Evolutionary conservation across 2,888 invertebrate genomes (phyloP).

Genomic region (Trissolcus japonicus): DNA sequence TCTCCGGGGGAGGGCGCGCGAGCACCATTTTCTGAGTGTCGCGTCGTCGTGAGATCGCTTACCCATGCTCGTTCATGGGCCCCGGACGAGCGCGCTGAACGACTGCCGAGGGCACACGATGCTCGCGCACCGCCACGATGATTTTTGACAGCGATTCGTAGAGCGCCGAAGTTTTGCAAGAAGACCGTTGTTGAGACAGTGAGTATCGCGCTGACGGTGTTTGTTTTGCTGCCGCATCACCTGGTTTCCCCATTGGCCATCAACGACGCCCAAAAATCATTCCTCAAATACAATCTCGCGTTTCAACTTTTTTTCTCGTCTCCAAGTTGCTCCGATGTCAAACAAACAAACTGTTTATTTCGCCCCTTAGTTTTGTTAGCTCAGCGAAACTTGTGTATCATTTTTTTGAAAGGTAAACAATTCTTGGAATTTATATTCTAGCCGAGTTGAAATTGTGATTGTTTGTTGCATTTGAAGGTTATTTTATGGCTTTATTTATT

Average conservation of each 20-base stretch:
- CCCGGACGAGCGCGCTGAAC: constrained; percentile 5
- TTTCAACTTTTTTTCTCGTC: neutral
- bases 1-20: constrained; percentile 4
- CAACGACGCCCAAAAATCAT: neutral
- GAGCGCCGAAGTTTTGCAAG: neutral
- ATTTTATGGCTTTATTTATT: too few species aligned
- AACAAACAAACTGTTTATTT: constrained; percentile 1
- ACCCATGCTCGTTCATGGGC: constrained; percentile 9
- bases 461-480: too few species aligned
- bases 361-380: neutral
- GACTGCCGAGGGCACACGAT: neutral
- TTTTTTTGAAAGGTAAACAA: too few species aligned
- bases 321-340: neutral
- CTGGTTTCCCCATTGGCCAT: constrained; percentile 2
- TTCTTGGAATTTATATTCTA: too few species aligned
- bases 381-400: neutral
- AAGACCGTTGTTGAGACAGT: neutral
- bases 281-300: neutral
- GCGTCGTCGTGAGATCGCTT: constrained; percentile 10
- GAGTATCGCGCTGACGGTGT: neutral
- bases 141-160: constrained; percentile 11
- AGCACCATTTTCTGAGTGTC: constrained; percentile 5
- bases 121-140: constrained; percentile 8
- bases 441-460: too few species aligned
- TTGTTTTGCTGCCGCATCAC: neutral